Percentiles rank a stretch among this genome's conserved stretches.
Conservation (phyloP, 2,113 vertebrate genomes). For the Oreocharis arfaki region DNA sequence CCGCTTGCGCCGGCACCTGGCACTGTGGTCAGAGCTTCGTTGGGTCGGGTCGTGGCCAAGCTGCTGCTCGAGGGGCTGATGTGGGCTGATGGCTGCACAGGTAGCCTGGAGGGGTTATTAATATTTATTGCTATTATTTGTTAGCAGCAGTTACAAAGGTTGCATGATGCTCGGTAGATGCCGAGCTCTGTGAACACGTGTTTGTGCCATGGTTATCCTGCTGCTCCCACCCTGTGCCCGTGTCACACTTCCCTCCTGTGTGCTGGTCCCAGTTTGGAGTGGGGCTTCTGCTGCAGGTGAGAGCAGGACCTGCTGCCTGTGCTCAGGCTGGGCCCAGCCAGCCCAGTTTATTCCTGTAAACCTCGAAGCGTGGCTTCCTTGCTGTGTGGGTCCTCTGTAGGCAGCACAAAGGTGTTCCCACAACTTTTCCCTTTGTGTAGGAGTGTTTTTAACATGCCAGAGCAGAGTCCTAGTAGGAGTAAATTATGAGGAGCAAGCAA, state of each 20-base stretch:
- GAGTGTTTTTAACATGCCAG: not conserved
- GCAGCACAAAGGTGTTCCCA: slow-evolving; percentile 21
- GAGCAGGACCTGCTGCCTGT: not conserved
- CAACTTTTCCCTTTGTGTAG: not conserved
- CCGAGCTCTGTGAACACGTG: not conserved
- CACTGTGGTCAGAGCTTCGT: rapidly evolving
- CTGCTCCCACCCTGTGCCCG: not conserved
- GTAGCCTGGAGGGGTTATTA: not conserved
- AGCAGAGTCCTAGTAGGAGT: slow-evolving; percentile 20
- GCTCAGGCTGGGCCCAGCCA: not conserved
- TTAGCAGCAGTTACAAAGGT: not conserved
- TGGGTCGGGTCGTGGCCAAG: not conserved
- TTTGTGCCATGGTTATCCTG: not conserved
- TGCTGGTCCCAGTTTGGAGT: not conserved
- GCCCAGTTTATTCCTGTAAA: not conserved
- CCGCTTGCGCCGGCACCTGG: rapidly evolving
- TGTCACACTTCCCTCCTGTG: not conserved
- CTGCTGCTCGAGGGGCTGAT: not conserved
- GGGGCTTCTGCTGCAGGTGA: not conserved
- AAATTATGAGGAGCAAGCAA: slow-evolving; percentile 11
- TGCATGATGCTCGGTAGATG: rapidly evolving
- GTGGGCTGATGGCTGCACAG: not conserved
- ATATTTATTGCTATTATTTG: not conserved
- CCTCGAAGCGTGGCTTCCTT: not conserved
- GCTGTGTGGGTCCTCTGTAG: not conserved